These are phyloP conservation scores for Drosophila tristis DNA, from an alignment of 1,140 invertebrate species.

Conservation along the genomic window DNA sequence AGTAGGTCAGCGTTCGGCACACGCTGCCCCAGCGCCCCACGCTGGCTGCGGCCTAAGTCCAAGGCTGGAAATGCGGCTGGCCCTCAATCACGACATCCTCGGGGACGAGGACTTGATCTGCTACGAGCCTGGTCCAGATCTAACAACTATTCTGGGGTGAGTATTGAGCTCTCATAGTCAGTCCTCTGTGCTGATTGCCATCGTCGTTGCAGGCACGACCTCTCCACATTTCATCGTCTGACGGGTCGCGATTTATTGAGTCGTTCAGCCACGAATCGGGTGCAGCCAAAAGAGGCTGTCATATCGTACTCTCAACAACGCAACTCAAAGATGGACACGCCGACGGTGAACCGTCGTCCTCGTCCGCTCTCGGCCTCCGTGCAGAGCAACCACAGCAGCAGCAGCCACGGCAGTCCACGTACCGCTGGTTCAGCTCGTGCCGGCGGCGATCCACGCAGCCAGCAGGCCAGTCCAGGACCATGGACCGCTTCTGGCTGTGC, in stretches of 20 bases:
- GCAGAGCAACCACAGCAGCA: conserved; percentile 63
- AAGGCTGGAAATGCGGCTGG: conserved; percentile 87
- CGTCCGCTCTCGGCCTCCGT: conserved; percentile 56
- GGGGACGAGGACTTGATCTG: conserved; percentile 84
- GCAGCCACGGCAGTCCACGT: conserved; percentile 66
- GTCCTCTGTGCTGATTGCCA: not conserved
- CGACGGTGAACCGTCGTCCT: conserved; percentile 83
- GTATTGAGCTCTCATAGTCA: too few species aligned
- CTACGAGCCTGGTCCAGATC: conserved; percentile 84
- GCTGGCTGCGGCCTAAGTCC: conserved; percentile 85
- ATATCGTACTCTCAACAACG: conserved; percentile 84
- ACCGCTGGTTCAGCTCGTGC: conserved; percentile 76
- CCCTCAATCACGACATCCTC: conserved; percentile 85
- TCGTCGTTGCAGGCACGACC: conserved; percentile 76
- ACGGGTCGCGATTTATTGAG: conserved; percentile 84
- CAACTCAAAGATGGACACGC: conserved; percentile 84
- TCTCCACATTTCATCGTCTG: conserved; percentile 84
- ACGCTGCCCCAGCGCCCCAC: conserved; percentile 84
- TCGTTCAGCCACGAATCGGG: conserved; percentile 82
- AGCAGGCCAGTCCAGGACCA: conserved; percentile 75
- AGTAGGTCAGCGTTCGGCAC: conserved; percentile 84
- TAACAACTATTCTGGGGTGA: conserved; percentile 84
- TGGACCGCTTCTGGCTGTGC: conserved; percentile 84
- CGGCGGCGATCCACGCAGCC: conserved; percentile 55
- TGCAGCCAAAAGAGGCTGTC: conserved; percentile 84